Base-by-base conservation (phyloP, 2,797 vertebrate genomes). In the Sphenopsis melanotis region DNA sequence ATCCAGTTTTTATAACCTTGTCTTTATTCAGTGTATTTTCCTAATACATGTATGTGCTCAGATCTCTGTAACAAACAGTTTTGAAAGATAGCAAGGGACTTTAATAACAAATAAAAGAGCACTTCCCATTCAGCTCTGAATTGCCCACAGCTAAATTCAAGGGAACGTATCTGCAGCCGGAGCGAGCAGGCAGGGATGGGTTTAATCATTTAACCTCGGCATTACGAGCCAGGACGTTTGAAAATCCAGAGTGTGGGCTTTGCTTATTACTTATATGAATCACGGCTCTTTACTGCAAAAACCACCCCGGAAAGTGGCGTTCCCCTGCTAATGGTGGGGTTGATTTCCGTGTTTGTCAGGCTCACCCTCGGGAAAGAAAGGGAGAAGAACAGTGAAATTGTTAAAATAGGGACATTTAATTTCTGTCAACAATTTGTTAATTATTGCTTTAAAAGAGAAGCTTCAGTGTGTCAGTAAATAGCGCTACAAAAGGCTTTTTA, bases 401-500 rank as follows among this genome's bases (percentile, higher is more conserved):
- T 97, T 96, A 89, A 87, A 96, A 91, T 94, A 93, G 95, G 88
- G 96, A 97, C 96, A 90, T 96, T 98, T 98, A 95, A 97, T 97
- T 97, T 97, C 97, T 97, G 96, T 95, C 97, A 97, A 96, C 94
- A 97, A 95, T 97, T 98, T 98, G 95, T 97, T 98, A 98, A 98
- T 97, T 97, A 96, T 96, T 96, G 93, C 92, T 95, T 94, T 94
- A 94, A 96, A 97, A 96, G 95, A 72, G 63, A 89, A 91, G 93
- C 96, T 96, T 96, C 94, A 49, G 81, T 9, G 87, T 95, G 97
- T 98, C 97, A 94, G 91, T 95, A 97, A 98, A 97, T 90, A 97
- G 95, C 15, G 41, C 92, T 90, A 97, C 91, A 97, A 97, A 97
- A 97, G 93, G 93, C 92, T 97, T 97, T 95, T 88, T 89, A 94